Conservation (phyloP, 2,113 vertebrate genomes). For the Clinocottus analis region DNA sequence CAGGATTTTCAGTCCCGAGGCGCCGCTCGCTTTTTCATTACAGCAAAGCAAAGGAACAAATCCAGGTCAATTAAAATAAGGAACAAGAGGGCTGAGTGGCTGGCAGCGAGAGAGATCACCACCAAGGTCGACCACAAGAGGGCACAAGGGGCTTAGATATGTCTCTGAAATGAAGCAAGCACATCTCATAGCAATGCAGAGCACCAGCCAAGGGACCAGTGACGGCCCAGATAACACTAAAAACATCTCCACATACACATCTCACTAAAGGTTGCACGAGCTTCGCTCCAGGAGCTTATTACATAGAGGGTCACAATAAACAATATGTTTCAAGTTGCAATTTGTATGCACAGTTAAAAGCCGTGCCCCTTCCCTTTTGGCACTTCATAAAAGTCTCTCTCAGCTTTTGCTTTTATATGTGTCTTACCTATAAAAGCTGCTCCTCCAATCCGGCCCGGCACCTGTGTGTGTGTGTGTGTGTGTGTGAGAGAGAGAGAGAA, state of each 20-base stretch:
- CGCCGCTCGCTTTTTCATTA: slow-evolving; percentile 77
- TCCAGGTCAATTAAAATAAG: slow-evolving; percentile 84
- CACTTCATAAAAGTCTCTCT: slow-evolving; percentile 58
- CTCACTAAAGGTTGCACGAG: slow-evolving; percentile 37
- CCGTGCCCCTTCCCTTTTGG: slow-evolving; percentile 28
- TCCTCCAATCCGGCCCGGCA: slow-evolving; percentile 7
- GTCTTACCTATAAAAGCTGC: slow-evolving; percentile 61
- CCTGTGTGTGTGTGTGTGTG: slow-evolving; percentile 19
- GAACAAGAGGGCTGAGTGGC: slow-evolving; percentile 57
- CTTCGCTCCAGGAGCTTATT: slow-evolving; percentile 4
- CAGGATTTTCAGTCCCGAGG: slow-evolving; percentile 79
- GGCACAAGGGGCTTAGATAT: slow-evolving; percentile 44
- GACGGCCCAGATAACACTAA: slow-evolving; percentile 28
- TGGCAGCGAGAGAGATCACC: slow-evolving; percentile 23
- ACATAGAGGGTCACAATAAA: slow-evolving; percentile 41
- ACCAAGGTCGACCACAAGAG: slow-evolving; percentile 62
- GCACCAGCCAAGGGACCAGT: slow-evolving; percentile 15
- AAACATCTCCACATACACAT: slow-evolving; percentile 15
- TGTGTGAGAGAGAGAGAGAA: too few species aligned
- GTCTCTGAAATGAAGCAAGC: background rate
- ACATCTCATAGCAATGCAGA: background rate
- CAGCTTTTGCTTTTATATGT: slow-evolving; percentile 39
- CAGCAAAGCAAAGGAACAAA: slow-evolving; percentile 79
- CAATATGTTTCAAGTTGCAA: slow-evolving; percentile 34
- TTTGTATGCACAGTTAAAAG: slow-evolving; percentile 51